Conservation (phyloP, 2,888 invertebrate species). For the Spicauda simplicius region DNA sequence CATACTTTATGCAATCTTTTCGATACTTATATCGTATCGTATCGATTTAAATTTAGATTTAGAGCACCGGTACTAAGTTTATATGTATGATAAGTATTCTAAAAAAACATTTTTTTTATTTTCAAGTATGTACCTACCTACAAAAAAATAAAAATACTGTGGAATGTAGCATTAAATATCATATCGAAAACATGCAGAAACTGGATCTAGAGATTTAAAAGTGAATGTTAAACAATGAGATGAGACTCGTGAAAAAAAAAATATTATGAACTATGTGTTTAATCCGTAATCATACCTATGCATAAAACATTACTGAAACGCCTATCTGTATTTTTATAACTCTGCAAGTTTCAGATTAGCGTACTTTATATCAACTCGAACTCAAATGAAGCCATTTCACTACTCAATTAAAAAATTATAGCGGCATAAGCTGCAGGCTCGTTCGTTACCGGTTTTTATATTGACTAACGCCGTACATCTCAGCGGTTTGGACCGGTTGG, state of each 20-base stretch:
- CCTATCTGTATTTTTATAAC: conserved; percentile 6
- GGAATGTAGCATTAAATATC: conserved; percentile 1
- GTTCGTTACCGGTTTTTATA: conserved; percentile 66
- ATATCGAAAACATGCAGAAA: neutral
- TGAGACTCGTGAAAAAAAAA: neutral
- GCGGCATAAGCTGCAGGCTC: conserved; percentile 45
- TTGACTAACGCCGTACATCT: conserved; percentile 67
- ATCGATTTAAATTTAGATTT: neutral
- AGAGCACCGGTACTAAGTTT: neutral
- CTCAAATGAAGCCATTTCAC: conserved; percentile 45
- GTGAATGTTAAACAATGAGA: neutral
- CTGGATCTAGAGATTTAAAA: neutral
- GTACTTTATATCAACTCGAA: conserved; percentile 30
- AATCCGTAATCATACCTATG: neutral
- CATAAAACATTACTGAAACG: neutral
- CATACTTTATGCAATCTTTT: neutral
- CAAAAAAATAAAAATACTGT: neutral
- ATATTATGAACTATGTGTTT: neutral
- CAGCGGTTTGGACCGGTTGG: conserved; percentile 69
- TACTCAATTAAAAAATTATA: conserved; percentile 48
- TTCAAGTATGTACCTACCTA: too few relatives aligned
- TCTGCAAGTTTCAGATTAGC: conserved; percentile 4
- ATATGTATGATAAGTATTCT: neutral
- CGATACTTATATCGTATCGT: neutral
- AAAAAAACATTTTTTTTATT: too few relatives aligned